phyloP scores from a whole-genome alignment of 2,113 vertebrate genomes.

The Catharus bicknelli region DNA sequence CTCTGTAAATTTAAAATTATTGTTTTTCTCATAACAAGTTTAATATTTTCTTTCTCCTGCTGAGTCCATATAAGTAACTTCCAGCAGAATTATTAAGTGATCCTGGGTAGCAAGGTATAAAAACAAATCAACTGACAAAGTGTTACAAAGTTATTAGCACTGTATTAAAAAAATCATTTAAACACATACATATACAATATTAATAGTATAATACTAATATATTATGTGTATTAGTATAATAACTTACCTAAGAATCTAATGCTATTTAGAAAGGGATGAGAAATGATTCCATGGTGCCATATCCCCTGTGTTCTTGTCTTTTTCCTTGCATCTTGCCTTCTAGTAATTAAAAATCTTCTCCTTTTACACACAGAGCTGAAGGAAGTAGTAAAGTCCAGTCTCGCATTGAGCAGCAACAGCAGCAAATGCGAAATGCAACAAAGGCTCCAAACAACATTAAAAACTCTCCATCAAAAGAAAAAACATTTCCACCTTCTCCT shows the following conservation, averaged over 20 bases:
- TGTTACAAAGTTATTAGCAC: not conserved
- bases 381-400: constrained; percentile 95
- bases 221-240: not conserved
- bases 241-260: not conserved
- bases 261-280: not conserved
- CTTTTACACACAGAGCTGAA: constrained; percentile 81
- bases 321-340: not conserved
- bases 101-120: not conserved
- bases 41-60: not conserved
- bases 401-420: constrained; percentile 79
- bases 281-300: not conserved
- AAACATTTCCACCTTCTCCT: constrained; percentile 82
- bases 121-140: not conserved
- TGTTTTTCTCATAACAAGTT: not conserved
- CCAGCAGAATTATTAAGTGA: not conserved
- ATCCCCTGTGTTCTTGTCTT: not conserved
- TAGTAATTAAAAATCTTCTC: not conserved
- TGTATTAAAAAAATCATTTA: not conserved
- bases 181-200: not conserved
- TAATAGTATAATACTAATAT: not conserved
- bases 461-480: constrained; percentile 80
- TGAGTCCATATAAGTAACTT: not conserved
- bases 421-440: constrained; percentile 71
- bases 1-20: not conserved
- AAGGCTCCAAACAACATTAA: constrained; percentile 78